A percentile compares a stretch with the other conserved stretches of the same genome.
These are phyloP conservation scores for Cyprinodon diabolis DNA, from an alignment of 2,797 vertebrate genomes.

Conservation along the genomic window DNA sequence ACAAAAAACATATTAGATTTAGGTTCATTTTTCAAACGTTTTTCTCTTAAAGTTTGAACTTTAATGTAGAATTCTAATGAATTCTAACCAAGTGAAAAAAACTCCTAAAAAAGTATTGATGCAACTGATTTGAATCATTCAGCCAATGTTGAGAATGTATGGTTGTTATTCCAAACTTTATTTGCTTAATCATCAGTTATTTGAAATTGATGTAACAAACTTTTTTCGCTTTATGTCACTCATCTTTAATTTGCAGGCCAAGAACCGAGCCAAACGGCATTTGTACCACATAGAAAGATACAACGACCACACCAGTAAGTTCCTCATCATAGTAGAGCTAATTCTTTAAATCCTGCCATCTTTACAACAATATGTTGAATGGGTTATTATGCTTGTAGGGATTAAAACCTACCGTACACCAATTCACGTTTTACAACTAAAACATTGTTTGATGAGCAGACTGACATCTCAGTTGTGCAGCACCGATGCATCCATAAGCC, in stretches of 20 bases:
- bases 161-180: neutral
- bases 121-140: too few species aligned
- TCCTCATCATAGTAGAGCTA: neutral
- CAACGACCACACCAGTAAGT: conserved; percentile 91
- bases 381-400: neutral
- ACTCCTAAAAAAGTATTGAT: neutral
- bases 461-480: too few species aligned
- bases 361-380: neutral
- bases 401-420: neutral
- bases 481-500: too few species aligned
- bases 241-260: conserved; percentile 81
- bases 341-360: neutral
- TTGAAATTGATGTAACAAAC: neutral
- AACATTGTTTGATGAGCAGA: too few species aligned
- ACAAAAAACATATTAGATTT: neutral
- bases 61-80: neutral
- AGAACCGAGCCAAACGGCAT: conserved; percentile 90
- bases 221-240: neutral
- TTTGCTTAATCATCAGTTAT: neutral
- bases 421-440: neutral
- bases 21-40: neutral
- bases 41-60: neutral
- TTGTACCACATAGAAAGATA: conserved; percentile 89
- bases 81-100: neutral
- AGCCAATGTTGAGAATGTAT: too few species aligned